Evolutionary conservation across 2,888 invertebrate species (phyloP).

Genomic region (Actias luna): DNA sequence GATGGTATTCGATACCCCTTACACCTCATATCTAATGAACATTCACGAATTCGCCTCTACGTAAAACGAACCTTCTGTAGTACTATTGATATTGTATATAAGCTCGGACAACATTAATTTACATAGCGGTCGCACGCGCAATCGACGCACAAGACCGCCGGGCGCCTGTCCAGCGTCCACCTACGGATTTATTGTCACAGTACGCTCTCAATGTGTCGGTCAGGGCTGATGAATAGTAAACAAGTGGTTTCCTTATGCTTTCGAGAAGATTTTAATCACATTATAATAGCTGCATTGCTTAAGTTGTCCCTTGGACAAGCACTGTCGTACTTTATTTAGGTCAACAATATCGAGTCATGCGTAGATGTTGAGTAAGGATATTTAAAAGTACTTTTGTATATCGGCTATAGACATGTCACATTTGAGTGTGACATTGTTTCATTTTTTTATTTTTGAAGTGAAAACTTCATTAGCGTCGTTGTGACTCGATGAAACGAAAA

Average conservation of each 20-base stretch:
- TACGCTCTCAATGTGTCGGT: constrained; percentile 13
- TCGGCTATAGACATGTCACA: too few relatives aligned
- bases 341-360: too few relatives aligned
- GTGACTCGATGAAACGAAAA: too few relatives aligned
- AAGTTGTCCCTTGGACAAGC: neutral
- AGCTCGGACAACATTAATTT: constrained; percentile 16
- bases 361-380: too few relatives aligned
- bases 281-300: neutral
- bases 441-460: too few relatives aligned
- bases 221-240: constrained; percentile 12
- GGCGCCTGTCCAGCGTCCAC: constrained; percentile 49
- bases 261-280: neutral
- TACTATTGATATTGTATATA: constrained; percentile 10
- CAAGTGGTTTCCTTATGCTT: constrained; percentile 8
- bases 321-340: neutral
- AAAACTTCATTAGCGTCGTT: too few relatives aligned
- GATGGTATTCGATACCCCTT: too few relatives aligned
- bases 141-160: constrained; percentile 52
- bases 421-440: too few relatives aligned
- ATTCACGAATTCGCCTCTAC: neutral
- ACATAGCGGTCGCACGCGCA: constrained; percentile 23
- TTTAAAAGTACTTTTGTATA: too few relatives aligned
- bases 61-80: constrained; percentile 8
- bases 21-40: neutral
- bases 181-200: constrained; percentile 47